Conservation (phyloP, 2,113 vertebrate species). For the Indicator indicator region DNA sequence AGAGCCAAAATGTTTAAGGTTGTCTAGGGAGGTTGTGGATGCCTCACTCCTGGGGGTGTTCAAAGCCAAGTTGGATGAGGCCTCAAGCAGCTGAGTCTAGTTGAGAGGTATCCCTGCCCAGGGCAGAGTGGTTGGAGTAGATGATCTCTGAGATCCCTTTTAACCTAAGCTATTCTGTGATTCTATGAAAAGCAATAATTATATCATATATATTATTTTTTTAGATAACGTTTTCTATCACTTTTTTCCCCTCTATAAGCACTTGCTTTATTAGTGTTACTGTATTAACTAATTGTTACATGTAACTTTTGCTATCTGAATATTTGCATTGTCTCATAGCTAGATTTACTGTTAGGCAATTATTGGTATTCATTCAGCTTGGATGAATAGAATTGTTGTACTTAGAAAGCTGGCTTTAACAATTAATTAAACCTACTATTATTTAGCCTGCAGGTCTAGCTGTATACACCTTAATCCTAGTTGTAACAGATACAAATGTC, state of each 20-base stretch:
- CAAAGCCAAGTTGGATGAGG: too few relatives aligned
- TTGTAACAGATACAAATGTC: constrained; percentile 14
- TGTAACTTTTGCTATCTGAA: constrained; percentile 11
- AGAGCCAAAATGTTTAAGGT: neutral
- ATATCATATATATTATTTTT: neutral
- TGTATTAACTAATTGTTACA: neutral
- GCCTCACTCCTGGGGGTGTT: too few relatives aligned
- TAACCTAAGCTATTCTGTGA: too few relatives aligned
- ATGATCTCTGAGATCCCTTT: too few relatives aligned
- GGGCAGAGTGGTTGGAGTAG: too few relatives aligned
- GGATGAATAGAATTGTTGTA: constrained; percentile 41
- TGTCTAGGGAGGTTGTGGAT: too few relatives aligned
- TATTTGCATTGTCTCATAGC: constrained; percentile 21
- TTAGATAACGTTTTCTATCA: neutral
- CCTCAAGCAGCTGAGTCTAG: too few relatives aligned
- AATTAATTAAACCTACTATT: constrained; percentile 53
- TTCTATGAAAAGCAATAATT: too few relatives aligned
- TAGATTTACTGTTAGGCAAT: neutral
- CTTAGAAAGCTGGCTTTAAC: constrained; percentile 3
- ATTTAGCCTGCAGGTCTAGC: constrained; percentile 28
- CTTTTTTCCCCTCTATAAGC: neutral
- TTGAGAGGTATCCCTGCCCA: too few relatives aligned
- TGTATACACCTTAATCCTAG: neutral
- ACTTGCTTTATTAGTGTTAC: neutral
- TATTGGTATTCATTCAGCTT: neutral